Evolutionary conservation across 1,140 invertebrate genomes (phyloP).

Genomic region (Microplitis demolitor): DNA sequence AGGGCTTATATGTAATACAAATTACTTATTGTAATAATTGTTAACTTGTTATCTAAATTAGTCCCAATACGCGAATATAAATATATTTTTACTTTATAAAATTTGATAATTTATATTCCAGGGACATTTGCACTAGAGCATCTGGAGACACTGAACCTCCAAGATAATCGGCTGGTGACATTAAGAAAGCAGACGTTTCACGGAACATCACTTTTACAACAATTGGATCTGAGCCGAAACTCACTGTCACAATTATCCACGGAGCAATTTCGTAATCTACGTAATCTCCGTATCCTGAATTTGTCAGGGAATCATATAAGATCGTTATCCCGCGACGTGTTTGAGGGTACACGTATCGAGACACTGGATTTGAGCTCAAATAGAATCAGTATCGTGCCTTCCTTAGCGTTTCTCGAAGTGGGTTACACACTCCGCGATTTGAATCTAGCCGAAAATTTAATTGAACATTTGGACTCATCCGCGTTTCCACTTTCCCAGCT

Average conservation of each 20-base stretch:
- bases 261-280: conserved; percentile 82
- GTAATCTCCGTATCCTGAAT: conserved; percentile 76
- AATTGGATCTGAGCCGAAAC: conserved; percentile 81
- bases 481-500: conserved; percentile 84
- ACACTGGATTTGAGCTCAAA: conserved; percentile 81
- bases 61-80: not conserved
- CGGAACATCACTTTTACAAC: conserved; percentile 74
- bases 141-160: conserved; percentile 76
- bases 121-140: conserved; percentile 61
- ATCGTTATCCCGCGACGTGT: conserved; percentile 78
- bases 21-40: too few relatives aligned
- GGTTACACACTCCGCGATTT: conserved; percentile 77
- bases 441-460: conserved; percentile 77
- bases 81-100: conserved; percentile 12
- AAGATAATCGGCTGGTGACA: conserved; percentile 75
- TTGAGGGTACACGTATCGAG: conserved; percentile 79
- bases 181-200: conserved; percentile 77
- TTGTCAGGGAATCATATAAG: conserved; percentile 77
- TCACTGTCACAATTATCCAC: conserved; percentile 75
- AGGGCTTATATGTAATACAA: too few relatives aligned
- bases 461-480: conserved; percentile 86
- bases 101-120: conserved; percentile 22
- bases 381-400: conserved; percentile 76
- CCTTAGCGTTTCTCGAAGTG: conserved; percentile 72
- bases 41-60: not conserved